phyloP scores from a whole-genome alignment of 2,797 vertebrate genomes.

The Hyperoplus immaculatus region DNA sequence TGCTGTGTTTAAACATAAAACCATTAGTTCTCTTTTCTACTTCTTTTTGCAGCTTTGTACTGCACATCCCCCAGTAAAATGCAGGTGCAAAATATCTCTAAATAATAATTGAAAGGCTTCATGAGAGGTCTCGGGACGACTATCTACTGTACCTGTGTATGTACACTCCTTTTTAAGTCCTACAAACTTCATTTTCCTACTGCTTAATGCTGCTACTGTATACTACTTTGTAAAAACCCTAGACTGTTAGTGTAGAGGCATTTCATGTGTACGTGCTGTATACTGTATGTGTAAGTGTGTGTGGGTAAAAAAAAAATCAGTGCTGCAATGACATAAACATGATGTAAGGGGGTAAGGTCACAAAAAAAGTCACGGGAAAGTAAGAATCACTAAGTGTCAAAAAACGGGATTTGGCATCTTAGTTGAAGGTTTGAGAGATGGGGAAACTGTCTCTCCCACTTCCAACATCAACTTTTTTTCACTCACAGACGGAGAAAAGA shows the following conservation, averaged over 20 bases:
- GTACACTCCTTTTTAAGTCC: conserved; percentile 69
- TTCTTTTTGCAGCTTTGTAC: conserved; percentile 27
- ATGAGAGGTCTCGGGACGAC: conserved; percentile 70
- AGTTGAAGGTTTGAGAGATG: conserved; percentile 86
- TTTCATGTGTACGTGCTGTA: conserved; percentile 48
- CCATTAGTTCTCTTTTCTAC: conserved; percentile 19
- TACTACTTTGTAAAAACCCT: conserved; percentile 59
- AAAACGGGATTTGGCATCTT: conserved; percentile 92
- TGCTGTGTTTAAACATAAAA: conserved; percentile 42
- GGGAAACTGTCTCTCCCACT: conserved; percentile 83
- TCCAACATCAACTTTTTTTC: conserved; percentile 86
- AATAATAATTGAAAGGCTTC: conserved; percentile 60
- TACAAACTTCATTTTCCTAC: conserved; percentile 64
- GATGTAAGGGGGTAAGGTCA: conserved; percentile 76
- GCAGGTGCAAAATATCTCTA: conserved; percentile 16
- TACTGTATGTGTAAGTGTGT: conserved; percentile 26
- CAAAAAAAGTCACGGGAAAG: conserved; percentile 86
- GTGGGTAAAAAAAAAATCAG: conserved; percentile 61
- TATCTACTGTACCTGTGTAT: conserved; percentile 39
- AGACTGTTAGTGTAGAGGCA: conserved; percentile 38
- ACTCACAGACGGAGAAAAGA: conserved; percentile 91
- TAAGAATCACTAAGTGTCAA: conserved; percentile 91
- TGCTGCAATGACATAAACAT: conserved; percentile 68
- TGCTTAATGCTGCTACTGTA: conserved; percentile 72
- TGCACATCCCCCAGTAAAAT: conserved; percentile 17